Evolutionary conservation across 2,888 invertebrate species (phyloP).

Genomic region (Shargacucullia verbasci): DNA sequence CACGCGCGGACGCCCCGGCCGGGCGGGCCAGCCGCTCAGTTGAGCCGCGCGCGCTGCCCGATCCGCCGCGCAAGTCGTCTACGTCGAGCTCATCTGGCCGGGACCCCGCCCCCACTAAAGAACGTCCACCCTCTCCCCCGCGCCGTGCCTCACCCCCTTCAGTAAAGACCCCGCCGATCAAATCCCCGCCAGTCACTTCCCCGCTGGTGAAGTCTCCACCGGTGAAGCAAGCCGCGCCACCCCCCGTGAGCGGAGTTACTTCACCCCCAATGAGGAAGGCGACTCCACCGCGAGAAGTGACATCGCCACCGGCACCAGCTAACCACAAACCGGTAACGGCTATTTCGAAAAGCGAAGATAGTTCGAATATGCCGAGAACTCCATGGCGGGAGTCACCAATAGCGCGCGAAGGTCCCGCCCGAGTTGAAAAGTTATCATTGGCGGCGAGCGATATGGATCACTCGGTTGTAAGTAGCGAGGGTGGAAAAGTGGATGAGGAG

Average conservation of each 20-base stretch:
- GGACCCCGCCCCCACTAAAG: constrained; percentile 19
- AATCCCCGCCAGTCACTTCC: constrained; percentile 43
- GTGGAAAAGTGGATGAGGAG: constrained; percentile 28
- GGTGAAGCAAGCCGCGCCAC: constrained; percentile 3
- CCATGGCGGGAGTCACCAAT: constrained; percentile 62
- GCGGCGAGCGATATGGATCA: constrained; percentile 33
- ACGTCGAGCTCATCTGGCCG: constrained; percentile 12
- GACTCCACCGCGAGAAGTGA: constrained; percentile 51
- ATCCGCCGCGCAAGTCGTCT: constrained; percentile 33
- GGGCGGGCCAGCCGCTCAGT: constrained; percentile 14
- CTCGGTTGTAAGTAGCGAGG: constrained; percentile 20
- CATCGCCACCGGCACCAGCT: constrained; percentile 37
- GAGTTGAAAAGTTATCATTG: constrained; percentile 47
- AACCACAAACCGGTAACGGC: constrained; percentile 24
- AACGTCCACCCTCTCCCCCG: constrained; percentile 40
- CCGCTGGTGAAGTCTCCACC: constrained; percentile 32
- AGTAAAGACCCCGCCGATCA: constrained; percentile 40
- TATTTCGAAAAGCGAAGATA: constrained; percentile 55
- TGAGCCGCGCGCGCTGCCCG: constrained; percentile 8
- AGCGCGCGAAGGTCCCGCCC: constrained; percentile 60
- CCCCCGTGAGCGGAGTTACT: constrained; percentile 8
- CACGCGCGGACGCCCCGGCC: constrained; percentile 28
- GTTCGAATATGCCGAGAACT: constrained; percentile 33
- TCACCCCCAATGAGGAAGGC: constrained; percentile 55
- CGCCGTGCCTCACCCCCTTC: constrained; percentile 24